Conservation (phyloP, 2,797 vertebrate species). For the Micrastur ruficollis region DNA sequence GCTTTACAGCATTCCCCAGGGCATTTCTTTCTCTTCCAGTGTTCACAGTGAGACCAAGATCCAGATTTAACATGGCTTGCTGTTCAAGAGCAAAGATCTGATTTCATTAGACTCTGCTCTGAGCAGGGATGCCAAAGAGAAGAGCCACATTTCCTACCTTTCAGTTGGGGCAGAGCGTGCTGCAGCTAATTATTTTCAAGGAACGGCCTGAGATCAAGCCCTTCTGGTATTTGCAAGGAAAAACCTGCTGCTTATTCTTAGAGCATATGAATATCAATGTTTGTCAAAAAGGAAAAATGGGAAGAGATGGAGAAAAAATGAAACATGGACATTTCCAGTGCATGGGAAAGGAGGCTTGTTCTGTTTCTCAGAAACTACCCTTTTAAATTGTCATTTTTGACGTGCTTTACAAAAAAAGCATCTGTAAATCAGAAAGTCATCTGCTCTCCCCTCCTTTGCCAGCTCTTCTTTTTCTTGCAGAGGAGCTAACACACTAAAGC, state of each 20-base stretch:
- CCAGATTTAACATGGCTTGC: background rate
- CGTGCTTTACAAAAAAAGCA: background rate
- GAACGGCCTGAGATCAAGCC: background rate
- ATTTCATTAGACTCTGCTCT: background rate
- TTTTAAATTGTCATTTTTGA: background rate
- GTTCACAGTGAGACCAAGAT: background rate
- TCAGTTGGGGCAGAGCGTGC: background rate
- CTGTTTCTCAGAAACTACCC: background rate
- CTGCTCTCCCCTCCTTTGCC: background rate
- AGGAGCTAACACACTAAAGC: background rate
- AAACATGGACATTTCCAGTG: background rate
- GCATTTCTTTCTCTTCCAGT: background rate
- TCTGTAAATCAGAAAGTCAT: background rate
- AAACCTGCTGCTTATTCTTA: background rate
- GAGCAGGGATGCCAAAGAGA: background rate
- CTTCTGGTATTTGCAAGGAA: background rate
- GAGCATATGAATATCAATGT: background rate
- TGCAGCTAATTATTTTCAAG: background rate
- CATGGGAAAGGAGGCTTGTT: background rate
- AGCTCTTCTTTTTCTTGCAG: background rate
- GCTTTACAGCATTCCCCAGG: background rate
- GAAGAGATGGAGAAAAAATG: background rate
- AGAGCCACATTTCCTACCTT: background rate
- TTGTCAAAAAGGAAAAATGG: background rate
- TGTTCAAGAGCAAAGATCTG: background rate